Evolutionary conservation across 2,113 vertebrate genomes (phyloP), one percentile per base, ranked within the genome.

Genomic region (Lathamus discolor): DNA sequence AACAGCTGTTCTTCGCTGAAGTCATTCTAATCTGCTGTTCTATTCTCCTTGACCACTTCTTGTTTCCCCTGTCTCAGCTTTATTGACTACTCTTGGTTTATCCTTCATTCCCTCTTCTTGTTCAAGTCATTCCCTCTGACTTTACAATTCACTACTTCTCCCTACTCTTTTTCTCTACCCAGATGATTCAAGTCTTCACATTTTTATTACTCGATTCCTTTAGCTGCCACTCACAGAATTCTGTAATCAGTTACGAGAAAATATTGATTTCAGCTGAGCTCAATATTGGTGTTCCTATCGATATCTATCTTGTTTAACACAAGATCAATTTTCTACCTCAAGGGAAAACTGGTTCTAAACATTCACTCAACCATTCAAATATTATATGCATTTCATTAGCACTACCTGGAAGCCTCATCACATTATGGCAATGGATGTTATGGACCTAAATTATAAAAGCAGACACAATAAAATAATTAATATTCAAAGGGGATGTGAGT

Each of bases 251-350:
- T 77, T 51, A 51, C 19, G 3, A 88, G 75, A 48, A 90, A 85
- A 61, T 18, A 96, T 51, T 88, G 93, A 94, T 88, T 96, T 88
- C 55, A 83, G 46, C 7, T 74, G 61, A 75, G 93, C 68, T 96
- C 46, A 61, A 17, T 93, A 95, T 75, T 23, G 1, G 24, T 41
- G 79, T 66, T 90, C 75, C 86, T 90, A 92, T 69, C 75, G 66
- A 80, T 92, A 96, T 23, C 87, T 72, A 25, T 83, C 39, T 61
- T 90, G 66, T 87, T 95, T 78, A 93, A 86, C 83, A 61, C 35
- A 88, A 92, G 94, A 93, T 86, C 90, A 78, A 77, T 96, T 90
- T 94, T 92, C 33, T 19, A 52, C 24, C 82, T 86, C 55, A 37
- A 72, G 79, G 51, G 63, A 52, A 80, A 94, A 95, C 4, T 12